Conservation (phyloP, 2,888 invertebrate species). For the Drosophila birchii region DNA sequence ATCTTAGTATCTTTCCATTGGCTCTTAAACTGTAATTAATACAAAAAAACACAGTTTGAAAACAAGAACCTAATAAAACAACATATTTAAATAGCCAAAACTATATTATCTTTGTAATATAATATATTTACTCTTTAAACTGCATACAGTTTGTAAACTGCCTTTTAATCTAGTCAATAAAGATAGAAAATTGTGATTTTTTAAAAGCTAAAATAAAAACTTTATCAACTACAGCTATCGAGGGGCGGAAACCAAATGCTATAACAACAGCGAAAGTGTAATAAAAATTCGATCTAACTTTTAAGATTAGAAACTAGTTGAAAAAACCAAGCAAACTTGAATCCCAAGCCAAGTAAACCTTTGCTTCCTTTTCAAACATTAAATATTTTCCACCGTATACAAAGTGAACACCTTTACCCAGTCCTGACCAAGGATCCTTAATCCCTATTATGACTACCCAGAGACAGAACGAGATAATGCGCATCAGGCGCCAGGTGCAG, state of each 20-base stretch:
- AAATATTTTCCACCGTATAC: neutral
- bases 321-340: too few species aligned
- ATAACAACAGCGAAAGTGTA: neutral
- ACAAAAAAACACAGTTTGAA: neutral
- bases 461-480: conserved; percentile 56
- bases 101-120: conserved; percentile 1
- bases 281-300: neutral
- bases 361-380: neutral
- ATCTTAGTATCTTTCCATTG: neutral
- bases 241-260: neutral
- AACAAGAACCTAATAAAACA: neutral
- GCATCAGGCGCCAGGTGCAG: conserved; percentile 56
- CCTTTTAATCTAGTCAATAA: neutral
- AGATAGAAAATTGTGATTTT: neutral
- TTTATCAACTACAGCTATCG: neutral
- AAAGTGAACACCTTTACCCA: neutral
- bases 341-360: too few species aligned
- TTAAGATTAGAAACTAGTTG: too few species aligned
- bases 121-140: neutral
- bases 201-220: neutral
- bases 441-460: conserved; percentile 17
- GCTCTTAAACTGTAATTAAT: neutral
- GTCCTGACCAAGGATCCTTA: too few species aligned
- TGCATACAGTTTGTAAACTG: neutral
- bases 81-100: neutral